Evolutionary conservation across 2,113 vertebrate genomes (phyloP).

Genomic region (Oxyura jamaicensis): DNA sequence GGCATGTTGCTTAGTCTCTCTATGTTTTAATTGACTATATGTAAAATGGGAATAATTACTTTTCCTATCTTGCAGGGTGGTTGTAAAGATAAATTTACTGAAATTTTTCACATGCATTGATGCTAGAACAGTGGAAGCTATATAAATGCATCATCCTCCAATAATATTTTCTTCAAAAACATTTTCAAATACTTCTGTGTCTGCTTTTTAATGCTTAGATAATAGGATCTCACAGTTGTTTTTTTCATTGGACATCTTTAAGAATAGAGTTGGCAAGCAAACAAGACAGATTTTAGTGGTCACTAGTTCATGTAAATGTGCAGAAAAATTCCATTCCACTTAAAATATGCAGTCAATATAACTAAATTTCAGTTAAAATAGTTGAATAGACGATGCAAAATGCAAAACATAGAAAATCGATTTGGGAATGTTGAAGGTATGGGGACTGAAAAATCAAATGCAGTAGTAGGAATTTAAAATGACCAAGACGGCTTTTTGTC

Average conservation of each 20-base stretch:
- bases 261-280: background rate
- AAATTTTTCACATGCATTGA: background rate
- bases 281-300: background rate
- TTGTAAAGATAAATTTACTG: background rate
- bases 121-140: background rate
- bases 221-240: background rate
- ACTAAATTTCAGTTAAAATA: background rate
- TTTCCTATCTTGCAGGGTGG: background rate
- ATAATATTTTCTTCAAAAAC: background rate
- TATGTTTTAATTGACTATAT: background rate
- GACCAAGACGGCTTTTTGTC: fast-evolving
- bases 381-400: background rate
- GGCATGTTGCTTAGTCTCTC: background rate
- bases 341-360: background rate
- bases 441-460: background rate
- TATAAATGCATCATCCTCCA: background rate
- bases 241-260: background rate
- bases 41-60: background rate
- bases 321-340: background rate
- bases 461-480: background rate
- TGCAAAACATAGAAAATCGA: background rate
- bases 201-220: background rate
- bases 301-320: background rate
- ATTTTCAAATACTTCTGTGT: background rate
- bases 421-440: background rate